Evolutionary conservation across 1,140 invertebrate species (phyloP), one percentile per base, ranked within the genome.

Genomic region (Drosophila triauraria): DNA sequence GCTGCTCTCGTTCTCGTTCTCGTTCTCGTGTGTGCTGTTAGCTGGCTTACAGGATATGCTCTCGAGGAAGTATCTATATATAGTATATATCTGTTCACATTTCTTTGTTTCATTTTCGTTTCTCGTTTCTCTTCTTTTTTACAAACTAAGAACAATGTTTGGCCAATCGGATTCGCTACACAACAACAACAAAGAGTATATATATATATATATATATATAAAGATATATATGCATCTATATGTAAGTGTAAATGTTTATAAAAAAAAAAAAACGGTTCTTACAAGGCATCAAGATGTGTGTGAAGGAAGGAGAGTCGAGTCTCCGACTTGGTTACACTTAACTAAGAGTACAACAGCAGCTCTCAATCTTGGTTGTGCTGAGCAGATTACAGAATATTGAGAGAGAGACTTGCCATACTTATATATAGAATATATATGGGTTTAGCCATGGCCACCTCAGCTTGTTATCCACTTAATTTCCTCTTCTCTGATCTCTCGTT

Each of bases 141-240:
- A 68, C 35, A 61, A 23, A 57, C 67, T 68, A 71, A 59, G 47
- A 82, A 82, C 59, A 78, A 82, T 42, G 58, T 83, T 82, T 81
- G 79, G 78, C 65, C 79, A 71, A 77, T 77, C 43, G 30, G 53
- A 81, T 81, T 72, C 51, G 72, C 78, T 81, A 44, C 67, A 72
- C 64, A 77, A 82, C 61, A 82, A 58, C 74, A 80, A 67, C 68
- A 74, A 51, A 27, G 25, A 27, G 32, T 46, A 32, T 50, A 47
- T 65, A 47, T 43, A 61, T 65, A 47, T 43, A 61, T 62, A 75
- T 43, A 47, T 20, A 54, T 47, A 48, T 30, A 23, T 51, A 50
- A 62, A 50, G 47, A 60, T 46, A 42, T 40, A 27, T 25, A 64
- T 60, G 25, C 32, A 32, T 35, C 32, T 35, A 35, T 35, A 35